Evolutionary conservation across 1,140 invertebrate species (phyloP).

Genomic region (Listronotus bonariensis): DNA sequence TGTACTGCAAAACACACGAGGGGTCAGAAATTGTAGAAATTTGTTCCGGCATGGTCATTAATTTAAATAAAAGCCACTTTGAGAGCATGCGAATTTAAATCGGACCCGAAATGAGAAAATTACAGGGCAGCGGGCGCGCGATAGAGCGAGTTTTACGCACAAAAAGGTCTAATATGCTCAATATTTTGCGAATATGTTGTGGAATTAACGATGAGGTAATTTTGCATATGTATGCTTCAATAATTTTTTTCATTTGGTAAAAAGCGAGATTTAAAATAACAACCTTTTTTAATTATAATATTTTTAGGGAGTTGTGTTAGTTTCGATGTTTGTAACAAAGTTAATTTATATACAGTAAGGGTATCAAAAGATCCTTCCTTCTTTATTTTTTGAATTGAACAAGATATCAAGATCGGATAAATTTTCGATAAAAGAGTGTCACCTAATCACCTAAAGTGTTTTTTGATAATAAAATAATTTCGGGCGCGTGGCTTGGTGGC

Average conservation of each 20-base stretch:
- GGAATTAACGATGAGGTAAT: slow-evolving; percentile 13
- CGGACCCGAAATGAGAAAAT: slow-evolving; percentile 6
- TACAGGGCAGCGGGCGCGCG: not conserved
- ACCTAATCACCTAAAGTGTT: too few relatives aligned
- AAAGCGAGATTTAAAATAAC: too few relatives aligned
- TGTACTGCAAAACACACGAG: not conserved
- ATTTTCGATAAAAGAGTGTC: too few relatives aligned
- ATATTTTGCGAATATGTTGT: slow-evolving; percentile 1
- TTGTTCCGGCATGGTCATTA: slow-evolving; percentile 7
- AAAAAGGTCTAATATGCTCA: slow-evolving; percentile 4
- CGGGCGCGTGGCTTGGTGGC: too few relatives aligned
- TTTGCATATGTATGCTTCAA: not conserved
- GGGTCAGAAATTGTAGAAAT: slow-evolving; percentile 7
- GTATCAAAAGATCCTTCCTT: too few relatives aligned
- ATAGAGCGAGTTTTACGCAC: not conserved
- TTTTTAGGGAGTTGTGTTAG: too few relatives aligned
- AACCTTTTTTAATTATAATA: too few relatives aligned
- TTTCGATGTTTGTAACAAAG: too few relatives aligned
- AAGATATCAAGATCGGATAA: too few relatives aligned
- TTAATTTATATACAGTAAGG: too few relatives aligned
- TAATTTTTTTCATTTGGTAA: slow-evolving; percentile 8
- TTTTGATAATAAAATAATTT: too few relatives aligned
- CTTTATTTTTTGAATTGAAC: too few relatives aligned
- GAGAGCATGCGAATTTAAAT: slow-evolving; percentile 9
- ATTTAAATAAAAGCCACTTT: slow-evolving; percentile 20